phyloP scores from a whole-genome alignment of 2,888 invertebrate genomes.

The Branchellion lobata region DNA sequence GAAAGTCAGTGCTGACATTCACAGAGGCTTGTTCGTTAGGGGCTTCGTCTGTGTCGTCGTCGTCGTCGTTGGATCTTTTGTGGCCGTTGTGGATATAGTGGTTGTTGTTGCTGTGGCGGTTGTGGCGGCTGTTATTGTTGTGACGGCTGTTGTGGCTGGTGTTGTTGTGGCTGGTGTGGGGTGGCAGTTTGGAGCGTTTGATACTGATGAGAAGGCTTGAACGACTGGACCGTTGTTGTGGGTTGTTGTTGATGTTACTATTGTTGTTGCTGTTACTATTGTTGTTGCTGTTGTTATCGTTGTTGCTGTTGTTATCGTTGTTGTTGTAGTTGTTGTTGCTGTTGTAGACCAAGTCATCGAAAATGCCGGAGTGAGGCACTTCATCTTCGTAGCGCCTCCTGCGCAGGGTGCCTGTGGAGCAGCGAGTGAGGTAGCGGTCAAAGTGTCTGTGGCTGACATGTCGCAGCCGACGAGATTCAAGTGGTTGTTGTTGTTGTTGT shows the following conservation, averaged over 20 bases:
- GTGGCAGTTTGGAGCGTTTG: neutral
- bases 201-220: neutral
- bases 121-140: neutral
- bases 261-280: neutral
- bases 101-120: neutral
- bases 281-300: neutral
- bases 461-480: no score
- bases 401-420: conserved; percentile 47
- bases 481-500: neutral
- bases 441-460: no score
- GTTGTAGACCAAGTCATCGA: neutral
- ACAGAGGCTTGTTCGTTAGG: no score
- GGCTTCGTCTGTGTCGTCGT: neutral
- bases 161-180: neutral
- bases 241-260: neutral
- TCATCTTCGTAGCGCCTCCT: conserved; percentile 49
- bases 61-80: no score
- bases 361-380: neutral
- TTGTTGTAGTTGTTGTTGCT: neutral
- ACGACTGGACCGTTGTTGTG: neutral
- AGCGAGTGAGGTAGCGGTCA: conserved; percentile 48
- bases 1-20: no score
- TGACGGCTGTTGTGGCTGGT: conserved; percentile 15
- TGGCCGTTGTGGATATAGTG: neutral
- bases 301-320: neutral